Base-by-base conservation (phyloP, 2,888 invertebrate species). In the Lepidonotus clava region DNA sequence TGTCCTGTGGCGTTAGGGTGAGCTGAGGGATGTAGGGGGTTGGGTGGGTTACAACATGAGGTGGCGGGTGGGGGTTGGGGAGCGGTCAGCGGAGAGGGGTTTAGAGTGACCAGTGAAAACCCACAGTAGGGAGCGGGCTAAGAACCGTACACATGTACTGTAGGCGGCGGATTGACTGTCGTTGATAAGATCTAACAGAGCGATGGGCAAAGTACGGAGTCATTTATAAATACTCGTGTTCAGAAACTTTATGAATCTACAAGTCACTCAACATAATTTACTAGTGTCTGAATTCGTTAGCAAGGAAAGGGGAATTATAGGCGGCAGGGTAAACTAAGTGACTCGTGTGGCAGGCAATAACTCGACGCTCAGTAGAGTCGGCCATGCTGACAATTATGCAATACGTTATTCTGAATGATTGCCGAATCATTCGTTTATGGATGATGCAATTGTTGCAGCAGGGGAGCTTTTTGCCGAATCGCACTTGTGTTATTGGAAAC, bases 351-450 rank as follows among this genome's bases (percentile, higher is more conserved):
- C 61, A 61, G 61, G 36, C 71, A 38, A 71, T 71, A 71, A 71
- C n/a, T 71, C 71, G 38, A 38, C 38, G 36, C 71, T n/a, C 36
- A 34, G 21, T 18, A 34, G 0, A 0, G 21, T 18, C 71, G 38
- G 21, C 71, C 1, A 8, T 38, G 38, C 38, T 38, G 34, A 71
- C 71, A 71, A 71, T 71, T 71, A 71, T 71, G 71, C 71, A 71
- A 71, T 71, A 71, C 71, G 71, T 71, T 71, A 71, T 71, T 34
- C 71, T 71, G 71, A 71, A 71, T 71, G 71, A 71, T 71, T 71
- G 71, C 71, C 71, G 71, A 71, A 71, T 71, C 71, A 71, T 71
- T 71, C 71, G 71, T 71, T 71, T 71, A 71, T 71, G 71, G 71
- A 71, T 71, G 71, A 71, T 71, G 71, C 71, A 71, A 71, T 71